These are phyloP conservation scores for Limanda limanda DNA, from an alignment of 2,113 vertebrate species.

Conservation along the genomic window DNA sequence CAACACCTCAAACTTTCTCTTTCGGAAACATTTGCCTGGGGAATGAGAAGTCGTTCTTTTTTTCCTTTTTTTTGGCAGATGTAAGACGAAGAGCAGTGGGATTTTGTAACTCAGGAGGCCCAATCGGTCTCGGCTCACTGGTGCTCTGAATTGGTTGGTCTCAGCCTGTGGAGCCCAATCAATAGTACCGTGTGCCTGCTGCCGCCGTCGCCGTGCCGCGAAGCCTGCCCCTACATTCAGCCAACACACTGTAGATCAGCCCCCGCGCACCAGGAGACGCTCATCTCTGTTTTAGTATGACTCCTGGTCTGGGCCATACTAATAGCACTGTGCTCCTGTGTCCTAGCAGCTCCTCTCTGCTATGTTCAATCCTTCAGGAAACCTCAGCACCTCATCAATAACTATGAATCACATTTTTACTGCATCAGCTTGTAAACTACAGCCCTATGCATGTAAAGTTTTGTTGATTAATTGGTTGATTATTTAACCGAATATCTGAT, in stretches of 20 bases:
- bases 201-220: conserved; percentile 37
- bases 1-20: conserved; percentile 62
- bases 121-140: conserved; percentile 83
- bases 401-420: background rate
- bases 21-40: conserved; percentile 64
- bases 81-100: conserved; percentile 69
- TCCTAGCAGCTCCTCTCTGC: background rate
- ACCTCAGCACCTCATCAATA: background rate
- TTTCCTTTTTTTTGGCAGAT: conserved; percentile 53
- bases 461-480: background rate
- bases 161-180: conserved; percentile 82
- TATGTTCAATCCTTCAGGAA: background rate
- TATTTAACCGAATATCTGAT: background rate
- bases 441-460: background rate
- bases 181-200: conserved; percentile 71
- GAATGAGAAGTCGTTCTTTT: conserved; percentile 61
- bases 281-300: conserved; percentile 30
- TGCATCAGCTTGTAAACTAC: background rate
- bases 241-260: conserved; percentile 52
- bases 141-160: conserved; percentile 84
- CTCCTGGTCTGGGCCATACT: conserved; percentile 37
- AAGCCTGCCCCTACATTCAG: conserved; percentile 51
- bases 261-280: conserved; percentile 39
- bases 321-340: background rate
- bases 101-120: conserved; percentile 82